A percentile compares a stretch with the other conserved stretches of the same genome.
phyloP scores from a whole-genome alignment of 2,888 invertebrate genomes.

The Drosophila greeni region DNA sequence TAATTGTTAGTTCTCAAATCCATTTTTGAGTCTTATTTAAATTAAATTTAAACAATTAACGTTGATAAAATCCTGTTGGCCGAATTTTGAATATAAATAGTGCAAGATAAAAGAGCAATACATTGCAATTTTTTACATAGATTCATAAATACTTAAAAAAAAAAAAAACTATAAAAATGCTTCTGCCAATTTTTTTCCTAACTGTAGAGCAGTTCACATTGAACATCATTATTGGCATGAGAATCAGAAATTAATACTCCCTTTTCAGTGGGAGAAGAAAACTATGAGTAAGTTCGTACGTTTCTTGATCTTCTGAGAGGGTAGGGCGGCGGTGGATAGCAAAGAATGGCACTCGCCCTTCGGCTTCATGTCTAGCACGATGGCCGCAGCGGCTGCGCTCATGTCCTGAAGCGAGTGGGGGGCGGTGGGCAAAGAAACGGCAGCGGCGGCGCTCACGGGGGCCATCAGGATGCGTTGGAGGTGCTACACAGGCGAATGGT shows the following conservation, averaged over 20 bases:
- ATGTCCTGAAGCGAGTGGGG: conserved; percentile 70
- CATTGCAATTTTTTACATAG: not conserved
- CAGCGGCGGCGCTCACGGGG: conserved; percentile 53
- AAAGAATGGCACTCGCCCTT: conserved; percentile 47
- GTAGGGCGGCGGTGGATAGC: conserved; percentile 30
- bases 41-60: no score
- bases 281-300: conserved; percentile 48
- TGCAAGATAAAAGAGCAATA: not conserved
- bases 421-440: conserved; percentile 56
- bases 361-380: conserved; percentile 73
- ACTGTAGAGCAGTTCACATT: not conserved
- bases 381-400: conserved; percentile 74
- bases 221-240: not conserved
- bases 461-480: conserved; percentile 55
- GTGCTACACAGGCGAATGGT: conserved; percentile 23
- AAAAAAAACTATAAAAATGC: not conserved
- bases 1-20: no score
- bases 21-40: no score
- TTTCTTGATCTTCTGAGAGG: conserved; percentile 69
- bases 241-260: not conserved
- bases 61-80: no score
- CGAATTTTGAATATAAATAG: no score
- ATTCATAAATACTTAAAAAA: not conserved
- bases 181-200: not conserved
- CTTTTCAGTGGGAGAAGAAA: not conserved